Evolutionary conservation across 1,140 invertebrate genomes (phyloP).

Genomic region (Dysdera silvatica): DNA sequence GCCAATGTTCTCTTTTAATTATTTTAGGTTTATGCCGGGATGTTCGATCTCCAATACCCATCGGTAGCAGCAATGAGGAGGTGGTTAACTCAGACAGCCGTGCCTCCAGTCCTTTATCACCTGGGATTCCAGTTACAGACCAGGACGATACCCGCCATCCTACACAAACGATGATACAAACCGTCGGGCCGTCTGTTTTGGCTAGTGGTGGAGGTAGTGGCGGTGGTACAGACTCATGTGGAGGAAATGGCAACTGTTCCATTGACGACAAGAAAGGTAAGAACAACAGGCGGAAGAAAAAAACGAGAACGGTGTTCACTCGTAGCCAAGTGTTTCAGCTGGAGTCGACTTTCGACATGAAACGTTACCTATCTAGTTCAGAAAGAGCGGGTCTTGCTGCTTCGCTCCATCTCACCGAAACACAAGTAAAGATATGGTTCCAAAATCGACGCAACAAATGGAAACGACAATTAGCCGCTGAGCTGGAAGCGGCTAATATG

Average conservation of each 20-base stretch:
- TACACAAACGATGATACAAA: neutral
- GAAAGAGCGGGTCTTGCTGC: constrained; percentile 89
- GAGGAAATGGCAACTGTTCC: neutral
- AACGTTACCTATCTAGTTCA: constrained; percentile 90
- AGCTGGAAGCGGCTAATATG: constrained; percentile 93
- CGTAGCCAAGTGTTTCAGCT: constrained; percentile 84
- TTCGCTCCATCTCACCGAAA: constrained; percentile 89
- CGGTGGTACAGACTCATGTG: neutral
- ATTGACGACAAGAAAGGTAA: constrained; percentile 28
- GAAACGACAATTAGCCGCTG: constrained; percentile 92
- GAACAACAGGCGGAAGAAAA: constrained; percentile 85
- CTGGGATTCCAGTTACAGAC: constrained; percentile 1
- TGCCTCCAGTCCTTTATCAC: constrained; percentile 15
- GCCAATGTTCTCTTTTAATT: too few relatives aligned
- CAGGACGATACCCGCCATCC: neutral
- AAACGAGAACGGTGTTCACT: constrained; percentile 95
- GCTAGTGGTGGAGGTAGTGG: neutral
- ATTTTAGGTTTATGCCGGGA: too few relatives aligned
- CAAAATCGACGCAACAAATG: constrained; percentile 93
- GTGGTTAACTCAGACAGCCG: constrained; percentile 24
- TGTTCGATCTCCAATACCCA: too few relatives aligned
- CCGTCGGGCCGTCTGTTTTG: neutral
- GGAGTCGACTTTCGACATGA: constrained; percentile 96
- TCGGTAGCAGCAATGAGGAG: too few relatives aligned
- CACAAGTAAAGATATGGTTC: constrained; percentile 92